A percentile compares a stretch with the other conserved stretches of the same genome.
Evolutionary conservation across 2,888 invertebrate genomes (phyloP).

Genomic region (Sesamia inferens): DNA sequence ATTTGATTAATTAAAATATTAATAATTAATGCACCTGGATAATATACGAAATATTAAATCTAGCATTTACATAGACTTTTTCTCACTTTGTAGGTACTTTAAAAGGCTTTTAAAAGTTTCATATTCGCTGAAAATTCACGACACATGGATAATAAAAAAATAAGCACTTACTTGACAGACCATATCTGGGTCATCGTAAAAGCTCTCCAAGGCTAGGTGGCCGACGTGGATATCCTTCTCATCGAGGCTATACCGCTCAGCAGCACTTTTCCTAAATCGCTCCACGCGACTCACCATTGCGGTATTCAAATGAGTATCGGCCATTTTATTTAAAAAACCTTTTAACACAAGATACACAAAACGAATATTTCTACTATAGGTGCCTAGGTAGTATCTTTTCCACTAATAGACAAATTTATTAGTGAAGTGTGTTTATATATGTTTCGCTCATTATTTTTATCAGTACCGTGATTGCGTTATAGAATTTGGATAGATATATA

Average conservation of each 20-base stretch:
- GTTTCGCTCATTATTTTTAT: slow-evolving; percentile 37
- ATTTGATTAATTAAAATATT: not conserved
- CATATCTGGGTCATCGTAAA: slow-evolving; percentile 67
- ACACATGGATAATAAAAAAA: not conserved
- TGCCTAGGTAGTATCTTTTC: slow-evolving; percentile 8
- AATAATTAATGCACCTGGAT: not conserved
- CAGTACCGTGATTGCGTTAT: slow-evolving; percentile 42
- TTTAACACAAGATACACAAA: slow-evolving; percentile 28
- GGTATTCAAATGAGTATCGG: slow-evolving; percentile 54
- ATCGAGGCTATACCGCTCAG: slow-evolving; percentile 65
- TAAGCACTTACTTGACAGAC: slow-evolving; percentile 66
- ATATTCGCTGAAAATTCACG: not conserved
- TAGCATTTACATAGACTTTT: not conserved
- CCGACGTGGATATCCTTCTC: slow-evolving; percentile 73
- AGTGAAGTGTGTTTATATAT: slow-evolving; percentile 41
- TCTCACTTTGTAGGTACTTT: slow-evolving; percentile 2
- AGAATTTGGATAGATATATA: slow-evolving; percentile 15
- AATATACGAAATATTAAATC: not conserved
- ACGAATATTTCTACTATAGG: slow-evolving; percentile 14
- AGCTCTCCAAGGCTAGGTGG: slow-evolving; percentile 70
- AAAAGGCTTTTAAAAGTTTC: not conserved
- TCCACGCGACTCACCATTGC: slow-evolving; percentile 64
- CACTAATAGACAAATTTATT: slow-evolving; percentile 29
- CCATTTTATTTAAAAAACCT: slow-evolving; percentile 50
- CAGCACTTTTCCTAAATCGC: slow-evolving; percentile 67